These are phyloP conservation scores for Caenorhabditis virilis DNA, from an alignment of 2,888 invertebrate species.

Conservation along the genomic window DNA sequence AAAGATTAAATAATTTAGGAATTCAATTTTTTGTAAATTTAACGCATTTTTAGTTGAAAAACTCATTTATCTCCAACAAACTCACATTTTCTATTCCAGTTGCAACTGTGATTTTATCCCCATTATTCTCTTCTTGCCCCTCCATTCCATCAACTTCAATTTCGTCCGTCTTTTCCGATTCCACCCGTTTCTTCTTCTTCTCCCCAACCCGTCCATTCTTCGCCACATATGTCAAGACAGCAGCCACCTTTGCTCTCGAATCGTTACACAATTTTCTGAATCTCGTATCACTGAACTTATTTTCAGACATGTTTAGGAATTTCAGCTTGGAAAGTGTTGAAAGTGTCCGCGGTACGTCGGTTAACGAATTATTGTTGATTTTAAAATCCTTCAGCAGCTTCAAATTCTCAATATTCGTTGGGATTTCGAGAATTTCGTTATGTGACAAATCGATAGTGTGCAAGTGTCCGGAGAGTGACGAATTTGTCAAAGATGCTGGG, in stretches of 20 bases:
- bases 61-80: too few relatives aligned
- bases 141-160: constrained; percentile 1
- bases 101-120: constrained; percentile 3
- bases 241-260: constrained; percentile 41
- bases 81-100: constrained; percentile 16
- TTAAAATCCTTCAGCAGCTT: constrained; percentile 36
- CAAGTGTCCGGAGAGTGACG: constrained; percentile 23
- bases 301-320: background rate
- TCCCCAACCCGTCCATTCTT: constrained; percentile 15
- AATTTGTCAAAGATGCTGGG: constrained; percentile 23
- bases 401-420: constrained; percentile 11
- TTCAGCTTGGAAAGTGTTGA: constrained; percentile 18
- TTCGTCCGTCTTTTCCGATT: constrained; percentile 3
- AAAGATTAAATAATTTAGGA: too few relatives aligned
- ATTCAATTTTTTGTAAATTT: too few relatives aligned
- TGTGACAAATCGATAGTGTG: constrained; percentile 40
- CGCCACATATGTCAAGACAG: constrained; percentile 34
- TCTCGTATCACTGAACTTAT: constrained; percentile 26
- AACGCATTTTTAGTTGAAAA: too few relatives aligned
- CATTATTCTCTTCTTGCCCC: background rate
- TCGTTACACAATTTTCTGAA: constrained; percentile 52
- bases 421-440: constrained; percentile 35
- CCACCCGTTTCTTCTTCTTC: background rate
- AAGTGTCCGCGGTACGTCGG: constrained; percentile 13
- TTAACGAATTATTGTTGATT: constrained; percentile 34